These are phyloP conservation scores for Drosophila leonis DNA, from an alignment of 2,888 invertebrate species.

Conservation along the genomic window DNA sequence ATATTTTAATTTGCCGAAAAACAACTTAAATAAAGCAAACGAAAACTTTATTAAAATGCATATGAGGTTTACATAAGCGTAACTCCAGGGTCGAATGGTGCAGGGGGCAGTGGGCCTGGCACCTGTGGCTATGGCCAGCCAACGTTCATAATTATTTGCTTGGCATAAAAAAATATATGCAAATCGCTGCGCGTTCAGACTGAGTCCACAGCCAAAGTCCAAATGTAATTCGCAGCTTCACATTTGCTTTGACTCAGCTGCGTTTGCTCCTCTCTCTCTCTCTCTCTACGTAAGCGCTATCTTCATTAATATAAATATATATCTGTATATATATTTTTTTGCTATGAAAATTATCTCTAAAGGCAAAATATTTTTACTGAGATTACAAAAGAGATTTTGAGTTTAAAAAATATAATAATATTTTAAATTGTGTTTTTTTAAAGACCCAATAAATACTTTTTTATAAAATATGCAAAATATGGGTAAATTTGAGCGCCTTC, in stretches of 20 bases:
- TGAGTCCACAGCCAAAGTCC: conserved; percentile 27
- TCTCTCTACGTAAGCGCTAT: background rate
- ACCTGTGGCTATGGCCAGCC: conserved; percentile 19
- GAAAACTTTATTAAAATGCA: conserved; percentile 58
- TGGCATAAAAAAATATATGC: conserved; percentile 51
- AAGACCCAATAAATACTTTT: too few relatives aligned
- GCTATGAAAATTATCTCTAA: background rate
- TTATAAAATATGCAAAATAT: too few relatives aligned
- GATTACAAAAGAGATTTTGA: background rate
- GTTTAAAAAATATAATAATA: background rate
- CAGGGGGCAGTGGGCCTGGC: conserved; percentile 6
- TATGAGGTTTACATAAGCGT: conserved; percentile 53
- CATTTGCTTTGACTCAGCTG: conserved; percentile 21
- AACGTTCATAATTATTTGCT: conserved; percentile 63
- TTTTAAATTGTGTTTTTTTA: background rate
- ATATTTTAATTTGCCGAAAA: conserved; percentile 37
- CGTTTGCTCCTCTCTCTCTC: background rate
- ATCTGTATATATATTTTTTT: background rate
- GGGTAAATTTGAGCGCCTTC: too few relatives aligned
- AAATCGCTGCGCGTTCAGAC: conserved; percentile 30
- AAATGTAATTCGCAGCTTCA: conserved; percentile 31
- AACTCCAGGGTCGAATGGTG: background rate
- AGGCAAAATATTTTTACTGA: background rate
- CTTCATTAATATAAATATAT: too few relatives aligned
- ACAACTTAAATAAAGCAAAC: conserved; percentile 65